A percentile compares a stretch with the other conserved stretches of the same genome.
These are phyloP conservation scores for Trachymyrmex septentrionalis DNA, from an alignment of 1,140 invertebrate species.

Conservation along the genomic window DNA sequence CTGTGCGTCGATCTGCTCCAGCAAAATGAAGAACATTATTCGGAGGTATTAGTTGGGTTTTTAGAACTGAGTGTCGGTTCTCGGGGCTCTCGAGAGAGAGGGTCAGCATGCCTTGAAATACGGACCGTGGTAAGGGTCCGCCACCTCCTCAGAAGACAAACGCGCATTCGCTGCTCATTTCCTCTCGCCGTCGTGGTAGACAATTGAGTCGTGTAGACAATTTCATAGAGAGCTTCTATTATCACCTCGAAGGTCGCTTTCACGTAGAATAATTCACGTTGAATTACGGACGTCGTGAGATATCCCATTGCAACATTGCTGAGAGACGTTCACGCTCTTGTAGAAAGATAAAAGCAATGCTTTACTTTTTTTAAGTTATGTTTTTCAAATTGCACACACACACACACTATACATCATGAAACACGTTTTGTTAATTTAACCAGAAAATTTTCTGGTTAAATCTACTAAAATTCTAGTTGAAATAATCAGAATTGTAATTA, in stretches of 20 bases:
- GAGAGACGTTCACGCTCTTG: slow-evolving; percentile 2
- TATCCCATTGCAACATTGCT: not conserved
- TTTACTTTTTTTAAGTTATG: not conserved
- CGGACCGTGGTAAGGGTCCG: slow-evolving; percentile 80
- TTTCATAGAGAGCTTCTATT: slow-evolving; percentile 39
- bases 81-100: slow-evolving; percentile 83
- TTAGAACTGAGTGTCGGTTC: slow-evolving; percentile 84
- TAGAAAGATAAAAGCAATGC: not conserved
- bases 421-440: not conserved
- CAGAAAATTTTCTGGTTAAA: no score
- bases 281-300: not conserved
- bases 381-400: slow-evolving; percentile 22
- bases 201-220: slow-evolving; percentile 37
- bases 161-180: slow-evolving; percentile 50
- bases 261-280: slow-evolving; percentile 7
- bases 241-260: slow-evolving; percentile 38
- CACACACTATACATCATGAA: not conserved
- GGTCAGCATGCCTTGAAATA: slow-evolving; percentile 73
- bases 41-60: slow-evolving; percentile 94
- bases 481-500: no score
- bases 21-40: slow-evolving; percentile 99
- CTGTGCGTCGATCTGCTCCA: slow-evolving; percentile 99
- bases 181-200: slow-evolving; percentile 25
- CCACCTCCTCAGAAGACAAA: slow-evolving; percentile 82
- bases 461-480: no score